Conservation (phyloP, 2,888 invertebrate species). For the Abrostola triplasia region DNA sequence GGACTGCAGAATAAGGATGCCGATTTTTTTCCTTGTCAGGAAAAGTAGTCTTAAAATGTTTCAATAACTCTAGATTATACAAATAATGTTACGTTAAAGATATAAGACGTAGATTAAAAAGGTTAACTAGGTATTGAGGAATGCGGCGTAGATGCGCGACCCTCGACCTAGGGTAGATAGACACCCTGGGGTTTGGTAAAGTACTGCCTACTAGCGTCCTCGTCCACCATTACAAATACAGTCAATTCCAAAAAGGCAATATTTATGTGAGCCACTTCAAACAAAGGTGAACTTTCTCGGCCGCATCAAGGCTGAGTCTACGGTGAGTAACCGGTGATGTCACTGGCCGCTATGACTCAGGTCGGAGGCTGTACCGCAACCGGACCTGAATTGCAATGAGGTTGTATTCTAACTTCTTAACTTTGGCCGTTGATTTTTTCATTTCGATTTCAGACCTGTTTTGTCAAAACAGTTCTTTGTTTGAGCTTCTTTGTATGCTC, state of each 20-base stretch:
- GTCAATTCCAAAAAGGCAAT: background rate
- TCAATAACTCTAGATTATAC: too few species aligned
- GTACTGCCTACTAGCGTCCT: background rate
- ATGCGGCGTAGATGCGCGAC: too few species aligned
- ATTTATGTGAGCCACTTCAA: background rate
- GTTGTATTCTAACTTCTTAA: conserved; percentile 7
- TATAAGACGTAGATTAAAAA: too few species aligned
- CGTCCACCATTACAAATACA: background rate
- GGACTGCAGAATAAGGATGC: too few species aligned
- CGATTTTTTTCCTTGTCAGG: too few species aligned
- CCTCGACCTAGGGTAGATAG: too few species aligned
- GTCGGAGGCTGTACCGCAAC: conserved; percentile 42
- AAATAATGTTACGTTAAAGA: too few species aligned
- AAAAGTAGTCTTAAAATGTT: too few species aligned
- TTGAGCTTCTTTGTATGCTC: too few species aligned
- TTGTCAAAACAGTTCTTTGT: too few species aligned
- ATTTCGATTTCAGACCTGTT: background rate
- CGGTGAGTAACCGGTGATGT: conserved; percentile 57
- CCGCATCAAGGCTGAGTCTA: conserved; percentile 18
- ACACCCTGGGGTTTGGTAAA: too few species aligned
- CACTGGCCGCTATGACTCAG: conserved; percentile 47
- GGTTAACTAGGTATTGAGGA: too few species aligned
- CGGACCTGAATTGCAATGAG: conserved; percentile 51
- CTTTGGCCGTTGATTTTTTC: background rate
- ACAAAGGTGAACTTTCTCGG: conserved; percentile 28